A percentile compares a stretch with the other conserved stretches of the same genome.
Conservation (phyloP, 2,888 invertebrate genomes). For the Masnerella sp. region DNA sequence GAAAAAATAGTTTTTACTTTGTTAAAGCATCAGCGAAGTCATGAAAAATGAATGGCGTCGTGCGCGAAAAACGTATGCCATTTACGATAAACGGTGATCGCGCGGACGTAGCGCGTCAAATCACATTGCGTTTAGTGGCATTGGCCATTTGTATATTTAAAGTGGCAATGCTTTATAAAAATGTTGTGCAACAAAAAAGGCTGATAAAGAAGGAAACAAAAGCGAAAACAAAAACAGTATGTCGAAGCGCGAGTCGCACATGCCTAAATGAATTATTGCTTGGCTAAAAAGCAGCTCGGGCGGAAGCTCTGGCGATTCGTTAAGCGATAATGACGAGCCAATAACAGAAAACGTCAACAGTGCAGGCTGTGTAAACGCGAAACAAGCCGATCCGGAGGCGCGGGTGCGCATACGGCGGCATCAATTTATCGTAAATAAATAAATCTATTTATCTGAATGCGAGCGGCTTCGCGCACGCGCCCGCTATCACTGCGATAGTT, state of each 20-base stretch:
- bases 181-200: slow-evolving; percentile 22
- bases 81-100: slow-evolving; percentile 31
- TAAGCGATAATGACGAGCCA: slow-evolving; percentile 74
- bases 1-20: background rate
- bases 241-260: slow-evolving; percentile 43
- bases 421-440: slow-evolving; percentile 75
- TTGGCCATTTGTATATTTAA: slow-evolving; percentile 37
- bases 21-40: no score
- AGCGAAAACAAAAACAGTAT: slow-evolving; percentile 35
- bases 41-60: slow-evolving; percentile 25
- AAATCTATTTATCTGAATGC: slow-evolving; percentile 72
- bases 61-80: slow-evolving; percentile 18
- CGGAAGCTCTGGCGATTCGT: slow-evolving; percentile 69
- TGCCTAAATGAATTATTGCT: slow-evolving; percentile 56
- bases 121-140: slow-evolving; percentile 16
- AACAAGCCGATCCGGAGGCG: slow-evolving; percentile 70
- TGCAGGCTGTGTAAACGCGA: slow-evolving; percentile 69
- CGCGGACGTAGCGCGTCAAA: slow-evolving; percentile 36
- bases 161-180: slow-evolving; percentile 25
- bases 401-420: slow-evolving; percentile 65
- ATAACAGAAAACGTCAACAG: slow-evolving; percentile 72
- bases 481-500: slow-evolving; percentile 68
- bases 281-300: slow-evolving; percentile 53
- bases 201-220: slow-evolving; percentile 28
- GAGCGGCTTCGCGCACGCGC: slow-evolving; percentile 58